phyloP scores from a whole-genome alignment of 2,888 invertebrate genomes.

The Lepetodrilus schrolli region DNA sequence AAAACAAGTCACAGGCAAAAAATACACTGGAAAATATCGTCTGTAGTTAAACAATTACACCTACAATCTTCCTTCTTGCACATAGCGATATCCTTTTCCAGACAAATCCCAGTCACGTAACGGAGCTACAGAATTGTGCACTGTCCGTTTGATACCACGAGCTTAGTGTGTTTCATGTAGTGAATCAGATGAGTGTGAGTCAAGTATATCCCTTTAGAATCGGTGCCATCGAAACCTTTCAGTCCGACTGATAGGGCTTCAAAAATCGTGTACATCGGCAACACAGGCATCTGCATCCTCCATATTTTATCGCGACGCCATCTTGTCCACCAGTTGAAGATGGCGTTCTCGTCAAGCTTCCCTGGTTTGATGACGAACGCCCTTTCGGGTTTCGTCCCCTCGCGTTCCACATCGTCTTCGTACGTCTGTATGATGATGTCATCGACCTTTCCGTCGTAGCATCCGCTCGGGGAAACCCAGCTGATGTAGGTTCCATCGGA shows the following conservation, averaged over 20 bases:
- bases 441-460: background rate
- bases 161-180: background rate
- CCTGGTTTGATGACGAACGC: background rate
- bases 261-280: background rate
- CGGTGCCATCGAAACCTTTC: background rate
- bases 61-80: too few relatives aligned
- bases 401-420: background rate
- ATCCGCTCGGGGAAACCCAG: background rate
- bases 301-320: background rate
- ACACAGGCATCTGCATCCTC: background rate
- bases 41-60: too few relatives aligned
- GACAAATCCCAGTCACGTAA: too few relatives aligned
- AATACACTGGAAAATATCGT: too few relatives aligned
- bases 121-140: too few relatives aligned
- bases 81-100: too few relatives aligned
- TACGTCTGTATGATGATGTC: background rate
- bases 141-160: background rate
- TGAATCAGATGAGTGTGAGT: background rate
- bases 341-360: background rate
- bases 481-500: slow-evolving; percentile 9
- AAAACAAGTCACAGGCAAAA: too few relatives aligned
- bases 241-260: background rate
- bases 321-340: background rate
- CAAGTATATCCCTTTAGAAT: background rate
- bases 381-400: background rate